Base-by-base conservation (phyloP, 2,113 vertebrate species). In the Takifugu bimaculatus region DNA sequence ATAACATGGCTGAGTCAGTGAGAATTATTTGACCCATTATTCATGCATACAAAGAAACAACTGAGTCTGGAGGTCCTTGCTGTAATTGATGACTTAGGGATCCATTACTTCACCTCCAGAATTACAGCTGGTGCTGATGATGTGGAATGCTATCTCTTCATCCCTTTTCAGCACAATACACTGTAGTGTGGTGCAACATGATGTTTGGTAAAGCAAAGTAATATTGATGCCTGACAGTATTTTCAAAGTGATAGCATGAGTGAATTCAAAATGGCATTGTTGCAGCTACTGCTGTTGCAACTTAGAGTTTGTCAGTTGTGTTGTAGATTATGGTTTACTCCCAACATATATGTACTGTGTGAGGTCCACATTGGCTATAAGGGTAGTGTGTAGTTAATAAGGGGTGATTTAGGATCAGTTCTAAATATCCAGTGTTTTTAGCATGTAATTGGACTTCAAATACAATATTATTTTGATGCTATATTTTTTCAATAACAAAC, bases 191-290 rank as follows among this genome's bases (percentile, higher is more conserved):
- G 32, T 14, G 75, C 13, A 3, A 3, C 53, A 49, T 26, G 51
- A 26, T 55, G 42, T 45, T 59, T 57, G 27, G 25, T 27, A 26
- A 60, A 64, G 26, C 44, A 39, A 48, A 57, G 55, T 32, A 15
- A 54, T 32, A 44, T 13, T 3, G 32, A 4, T 32, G 29, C 39
- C 26, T 44, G 20, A 7, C 26, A 20, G 60, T 79, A 63, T 83
- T 83, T 20, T 67, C 70, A 56, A 79, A 75, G 59, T 29, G 47
- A 65, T 61, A 56, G 80, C 82, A 87, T 87, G 80, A 85, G 28
- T 69, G 62, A 71, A 65, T 58, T 47, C 20, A 57, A 42, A 53
- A 54, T 66, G 66, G 54, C 72, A 58, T 60, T 50, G 43, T 59
- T 10, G 35, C 3, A 10, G 35, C 20, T 20, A 20, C 20, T 20